Evolutionary conservation across 2,113 vertebrate genomes (phyloP).

Genomic region (Coracopsis vasa): DNA sequence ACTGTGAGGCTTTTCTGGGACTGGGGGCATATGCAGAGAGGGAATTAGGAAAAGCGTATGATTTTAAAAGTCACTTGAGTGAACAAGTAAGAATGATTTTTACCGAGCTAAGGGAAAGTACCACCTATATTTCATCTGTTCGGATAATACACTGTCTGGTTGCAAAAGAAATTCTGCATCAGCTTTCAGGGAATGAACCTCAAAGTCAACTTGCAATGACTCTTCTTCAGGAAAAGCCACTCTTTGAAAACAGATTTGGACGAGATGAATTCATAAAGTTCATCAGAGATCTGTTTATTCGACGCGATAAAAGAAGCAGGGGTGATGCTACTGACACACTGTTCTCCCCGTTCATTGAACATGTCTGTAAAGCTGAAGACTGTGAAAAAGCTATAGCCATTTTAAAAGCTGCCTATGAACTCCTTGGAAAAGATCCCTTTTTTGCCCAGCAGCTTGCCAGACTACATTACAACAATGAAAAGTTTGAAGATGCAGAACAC

Average conservation of each 20-base stretch:
- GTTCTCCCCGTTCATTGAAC: constrained; percentile 83
- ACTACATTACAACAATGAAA: constrained; percentile 76
- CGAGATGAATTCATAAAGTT: constrained; percentile 72
- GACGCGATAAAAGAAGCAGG: constrained; percentile 74
- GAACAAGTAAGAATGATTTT: constrained; percentile 80
- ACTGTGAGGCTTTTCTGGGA: constrained; percentile 79
- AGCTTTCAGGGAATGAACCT: constrained; percentile 67
- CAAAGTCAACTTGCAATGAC: constrained; percentile 75
- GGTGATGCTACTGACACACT: constrained; percentile 76
- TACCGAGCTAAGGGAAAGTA: constrained; percentile 78
- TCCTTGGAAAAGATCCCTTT: constrained; percentile 74
- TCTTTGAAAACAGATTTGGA: constrained; percentile 81
- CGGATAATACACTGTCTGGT: constrained; percentile 83
- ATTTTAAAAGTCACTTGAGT: constrained; percentile 71
- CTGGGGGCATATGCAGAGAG: constrained; percentile 14
- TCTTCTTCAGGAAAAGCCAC: constrained; percentile 70
- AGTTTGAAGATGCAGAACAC: constrained; percentile 74
- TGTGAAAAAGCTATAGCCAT: constrained; percentile 74
- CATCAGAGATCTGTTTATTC: constrained; percentile 79
- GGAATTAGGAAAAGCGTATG: constrained; percentile 29
- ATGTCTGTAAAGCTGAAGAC: constrained; percentile 60
- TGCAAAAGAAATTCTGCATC: constrained; percentile 81
- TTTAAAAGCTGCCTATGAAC: constrained; percentile 70
- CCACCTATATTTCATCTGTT: constrained; percentile 72
- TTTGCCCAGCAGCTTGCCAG: constrained; percentile 85